Percentiles rank a stretch among this genome's conserved stretches.
These are phyloP conservation scores for Antheraea assamensis DNA, from an alignment of 2,888 invertebrate genomes.

Conservation along the genomic window DNA sequence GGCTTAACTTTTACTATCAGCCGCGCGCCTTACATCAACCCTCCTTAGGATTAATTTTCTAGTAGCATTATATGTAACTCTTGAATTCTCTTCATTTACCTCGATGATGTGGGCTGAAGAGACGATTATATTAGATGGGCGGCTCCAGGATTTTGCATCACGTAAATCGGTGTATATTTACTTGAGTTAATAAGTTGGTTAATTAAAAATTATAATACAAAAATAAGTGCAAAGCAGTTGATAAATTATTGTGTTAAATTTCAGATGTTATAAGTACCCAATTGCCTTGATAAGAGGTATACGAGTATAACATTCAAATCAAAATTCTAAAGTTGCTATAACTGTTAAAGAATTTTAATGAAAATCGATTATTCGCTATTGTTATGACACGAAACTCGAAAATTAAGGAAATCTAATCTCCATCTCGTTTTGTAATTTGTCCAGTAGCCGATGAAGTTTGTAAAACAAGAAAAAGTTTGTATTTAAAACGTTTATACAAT, in stretches of 20 bases:
- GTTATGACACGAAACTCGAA: background rate
- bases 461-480: slow-evolving; percentile 19
- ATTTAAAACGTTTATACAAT: slow-evolving; percentile 24
- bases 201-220: no score
- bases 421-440: slow-evolving; percentile 16
- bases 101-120: no score
- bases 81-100: no score
- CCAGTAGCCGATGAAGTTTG: background rate
- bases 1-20: no score
- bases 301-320: background rate
- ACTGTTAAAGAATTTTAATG: background rate
- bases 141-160: no score
- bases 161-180: no score
- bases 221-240: no score
- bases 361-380: background rate
- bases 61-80: no score
- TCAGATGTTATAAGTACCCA: background rate
- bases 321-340: background rate
- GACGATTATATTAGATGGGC: no score
- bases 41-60: no score
- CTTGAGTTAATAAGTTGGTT: no score
- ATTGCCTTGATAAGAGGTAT: background rate
- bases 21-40: no score
- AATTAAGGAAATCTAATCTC: background rate
- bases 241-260: background rate